A percentile compares a stretch with the other conserved stretches of the same genome.
These are phyloP conservation scores for Hemicordylus capensis DNA, from an alignment of 2,113 vertebrate genomes.

Conservation along the genomic window DNA sequence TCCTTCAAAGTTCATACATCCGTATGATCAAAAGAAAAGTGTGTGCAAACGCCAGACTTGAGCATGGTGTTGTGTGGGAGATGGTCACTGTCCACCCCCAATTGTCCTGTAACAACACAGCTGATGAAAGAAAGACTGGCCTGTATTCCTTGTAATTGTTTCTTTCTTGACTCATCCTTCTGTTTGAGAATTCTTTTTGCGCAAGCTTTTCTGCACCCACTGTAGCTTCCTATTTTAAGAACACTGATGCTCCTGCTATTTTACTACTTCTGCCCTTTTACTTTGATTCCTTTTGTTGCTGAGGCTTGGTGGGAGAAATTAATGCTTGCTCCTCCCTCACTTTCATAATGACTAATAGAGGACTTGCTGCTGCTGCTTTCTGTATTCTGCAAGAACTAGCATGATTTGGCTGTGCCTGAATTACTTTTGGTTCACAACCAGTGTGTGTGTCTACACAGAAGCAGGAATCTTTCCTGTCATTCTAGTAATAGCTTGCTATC, in stretches of 20 bases:
- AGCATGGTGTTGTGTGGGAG: background rate
- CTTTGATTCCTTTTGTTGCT: slow-evolving; percentile 22
- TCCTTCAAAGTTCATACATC: background rate
- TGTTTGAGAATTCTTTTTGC: slow-evolving; percentile 23
- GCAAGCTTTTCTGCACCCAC: slow-evolving; percentile 24
- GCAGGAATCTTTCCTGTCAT: background rate
- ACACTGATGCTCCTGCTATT: slow-evolving; percentile 28
- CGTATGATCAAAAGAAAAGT: background rate
- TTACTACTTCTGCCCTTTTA: slow-evolving; percentile 20
- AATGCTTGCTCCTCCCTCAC: slow-evolving; percentile 32
- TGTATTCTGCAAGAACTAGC: background rate
- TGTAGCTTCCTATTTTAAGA: slow-evolving; percentile 45
- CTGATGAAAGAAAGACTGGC: background rate
- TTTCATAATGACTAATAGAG: slow-evolving; percentile 41
- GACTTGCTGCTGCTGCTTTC: background rate
- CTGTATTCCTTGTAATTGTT: slow-evolving; percentile 19
- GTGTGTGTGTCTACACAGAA: background rate
- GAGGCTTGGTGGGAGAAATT: slow-evolving; percentile 10
- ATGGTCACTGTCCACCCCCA: slow-evolving; percentile 1
- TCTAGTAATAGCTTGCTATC: slow-evolving; percentile 16
- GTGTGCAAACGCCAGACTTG: background rate
- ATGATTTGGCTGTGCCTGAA: background rate
- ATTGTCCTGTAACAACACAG: background rate
- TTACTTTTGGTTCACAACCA: too few species aligned
- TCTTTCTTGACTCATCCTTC: slow-evolving; percentile 27